These are phyloP conservation scores for Lacerta bilineata DNA, from an alignment of 2,797 vertebrate genomes.

Conservation along the genomic window DNA sequence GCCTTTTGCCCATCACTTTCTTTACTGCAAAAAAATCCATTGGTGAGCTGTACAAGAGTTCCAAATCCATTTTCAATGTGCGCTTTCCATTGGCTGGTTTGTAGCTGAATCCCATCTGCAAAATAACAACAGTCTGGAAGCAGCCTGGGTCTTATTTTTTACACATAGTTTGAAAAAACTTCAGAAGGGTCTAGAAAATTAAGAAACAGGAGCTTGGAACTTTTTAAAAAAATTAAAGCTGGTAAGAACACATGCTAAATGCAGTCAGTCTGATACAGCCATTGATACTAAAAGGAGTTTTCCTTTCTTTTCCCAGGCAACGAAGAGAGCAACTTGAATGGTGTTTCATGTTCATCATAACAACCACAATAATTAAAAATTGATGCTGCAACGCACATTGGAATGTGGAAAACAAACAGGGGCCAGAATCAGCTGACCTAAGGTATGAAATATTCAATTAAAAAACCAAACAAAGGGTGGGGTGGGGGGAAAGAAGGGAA, in stretches of 20 bases:
- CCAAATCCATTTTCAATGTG: no score
- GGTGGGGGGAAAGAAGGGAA: not conserved
- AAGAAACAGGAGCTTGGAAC: not conserved
- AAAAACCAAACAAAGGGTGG: constrained; percentile 51
- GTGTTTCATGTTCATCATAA: constrained; percentile 35
- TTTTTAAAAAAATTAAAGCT: not conserved
- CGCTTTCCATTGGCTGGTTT: no score
- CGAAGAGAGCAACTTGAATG: constrained; percentile 10
- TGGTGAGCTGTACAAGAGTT: no score
- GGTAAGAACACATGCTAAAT: not conserved
- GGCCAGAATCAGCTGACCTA: constrained; percentile 52
- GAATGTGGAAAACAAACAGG: constrained; percentile 51
- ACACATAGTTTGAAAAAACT: constrained; percentile 8
- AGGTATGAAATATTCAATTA: constrained; percentile 69
- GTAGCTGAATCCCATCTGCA: no score
- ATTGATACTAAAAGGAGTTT: not conserved
- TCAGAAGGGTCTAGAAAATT: constrained; percentile 21
- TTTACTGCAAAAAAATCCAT: no score
- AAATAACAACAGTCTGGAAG: no score
- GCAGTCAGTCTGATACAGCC: not conserved
- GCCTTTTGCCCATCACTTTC: no score
- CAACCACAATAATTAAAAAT: constrained; percentile 47
- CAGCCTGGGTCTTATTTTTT: not conserved
- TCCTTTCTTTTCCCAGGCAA: constrained; percentile 27
- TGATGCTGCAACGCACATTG: not conserved